Conservation (phyloP, 1,140 invertebrate species). For the Battus philenor region DNA sequence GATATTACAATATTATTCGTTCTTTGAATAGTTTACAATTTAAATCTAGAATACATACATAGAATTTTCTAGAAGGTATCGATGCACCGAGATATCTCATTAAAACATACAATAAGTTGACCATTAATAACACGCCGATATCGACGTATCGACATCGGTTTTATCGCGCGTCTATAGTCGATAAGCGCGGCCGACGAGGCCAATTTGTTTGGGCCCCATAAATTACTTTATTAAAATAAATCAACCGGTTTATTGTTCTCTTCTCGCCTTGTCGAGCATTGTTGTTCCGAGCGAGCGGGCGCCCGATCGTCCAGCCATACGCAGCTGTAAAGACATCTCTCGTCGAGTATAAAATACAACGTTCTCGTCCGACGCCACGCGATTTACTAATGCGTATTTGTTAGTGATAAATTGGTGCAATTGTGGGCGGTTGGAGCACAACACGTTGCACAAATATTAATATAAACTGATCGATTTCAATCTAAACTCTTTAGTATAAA, state of each 20-base stretch:
- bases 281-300: slow-evolving; percentile 36
- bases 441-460: too few relatives aligned
- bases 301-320: neutral
- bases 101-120: slow-evolving; percentile 47
- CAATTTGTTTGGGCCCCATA: slow-evolving; percentile 64
- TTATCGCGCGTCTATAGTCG: slow-evolving; percentile 55
- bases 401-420: slow-evolving; percentile 1
- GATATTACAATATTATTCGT: too few relatives aligned
- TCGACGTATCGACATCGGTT: slow-evolving; percentile 56
- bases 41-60: too few relatives aligned
- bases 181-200: slow-evolving; percentile 51
- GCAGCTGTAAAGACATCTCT: slow-evolving; percentile 8
- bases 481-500: too few relatives aligned
- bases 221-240: slow-evolving; percentile 73
- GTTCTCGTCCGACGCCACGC: slow-evolving; percentile 9
- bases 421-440: neutral
- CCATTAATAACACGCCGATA: slow-evolving; percentile 51
- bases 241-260: slow-evolving; percentile 67
- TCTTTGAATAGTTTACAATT: too few relatives aligned
- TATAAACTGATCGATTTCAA: too few relatives aligned
- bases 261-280: slow-evolving; percentile 55
- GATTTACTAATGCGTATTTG: slow-evolving; percentile 10
- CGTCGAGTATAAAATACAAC: neutral
- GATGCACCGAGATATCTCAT: slow-evolving; percentile 48
- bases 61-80: too few relatives aligned